These are phyloP conservation scores for Periplaneta americana DNA, from an alignment of 1,140 invertebrate genomes.

Conservation along the genomic window DNA sequence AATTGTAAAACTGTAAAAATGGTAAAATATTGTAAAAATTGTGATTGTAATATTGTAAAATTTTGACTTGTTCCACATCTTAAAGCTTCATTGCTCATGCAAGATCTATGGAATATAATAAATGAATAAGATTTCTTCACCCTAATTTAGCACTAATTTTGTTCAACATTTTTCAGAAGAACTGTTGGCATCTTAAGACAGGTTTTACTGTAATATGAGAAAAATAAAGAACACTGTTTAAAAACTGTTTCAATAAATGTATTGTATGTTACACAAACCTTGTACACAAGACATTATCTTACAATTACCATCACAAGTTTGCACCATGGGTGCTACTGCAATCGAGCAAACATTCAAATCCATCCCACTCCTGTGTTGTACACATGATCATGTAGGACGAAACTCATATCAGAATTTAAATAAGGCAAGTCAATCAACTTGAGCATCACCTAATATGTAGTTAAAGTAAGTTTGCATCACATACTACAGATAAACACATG, in stretches of 20 bases:
- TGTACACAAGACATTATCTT: not conserved
- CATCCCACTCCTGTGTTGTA: not conserved
- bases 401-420: not conserved
- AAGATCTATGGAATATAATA: too few species aligned
- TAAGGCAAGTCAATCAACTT: not conserved
- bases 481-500: too few species aligned
- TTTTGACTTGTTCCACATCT: too few species aligned
- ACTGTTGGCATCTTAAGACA: too few species aligned
- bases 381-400: not conserved
- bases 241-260: not conserved
- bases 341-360: constrained; percentile 6
- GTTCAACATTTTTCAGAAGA: too few species aligned
- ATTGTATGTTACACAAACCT: not conserved
- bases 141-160: too few species aligned
- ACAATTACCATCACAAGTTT: constrained; percentile 1
- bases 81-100: too few species aligned
- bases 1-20: too few species aligned
- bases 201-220: too few species aligned
- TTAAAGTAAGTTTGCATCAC: not conserved
- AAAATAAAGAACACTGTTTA: not conserved
- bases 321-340: constrained; percentile 1
- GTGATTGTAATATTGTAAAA: too few species aligned
- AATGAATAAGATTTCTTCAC: too few species aligned
- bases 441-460: not conserved
- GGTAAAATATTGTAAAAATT: too few species aligned